A percentile compares a stretch with the other conserved stretches of the same genome.
phyloP scores from a whole-genome alignment of 2,113 vertebrate genomes.

The Cichladusa arquata region DNA sequence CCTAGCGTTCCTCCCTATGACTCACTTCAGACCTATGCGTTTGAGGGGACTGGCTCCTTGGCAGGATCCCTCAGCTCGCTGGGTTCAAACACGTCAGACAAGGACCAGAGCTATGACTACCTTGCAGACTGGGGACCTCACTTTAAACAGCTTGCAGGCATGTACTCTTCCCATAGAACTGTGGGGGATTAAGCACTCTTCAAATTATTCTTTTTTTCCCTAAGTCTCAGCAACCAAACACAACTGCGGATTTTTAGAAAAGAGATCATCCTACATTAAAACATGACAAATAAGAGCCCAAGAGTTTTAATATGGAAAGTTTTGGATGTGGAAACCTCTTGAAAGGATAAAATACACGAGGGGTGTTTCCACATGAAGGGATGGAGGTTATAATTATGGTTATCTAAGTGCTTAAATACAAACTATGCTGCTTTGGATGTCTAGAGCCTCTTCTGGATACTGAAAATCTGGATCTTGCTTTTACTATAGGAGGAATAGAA shows the following conservation, averaged over 20 bases:
- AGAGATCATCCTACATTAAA: neutral
- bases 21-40: slow-evolving; percentile 82
- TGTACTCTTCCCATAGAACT: slow-evolving; percentile 55
- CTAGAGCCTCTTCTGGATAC: neutral
- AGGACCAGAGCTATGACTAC: slow-evolving; percentile 67
- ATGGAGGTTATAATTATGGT: accelerated
- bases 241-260: neutral
- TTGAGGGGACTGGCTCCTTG: slow-evolving; percentile 85
- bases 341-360: neutral
- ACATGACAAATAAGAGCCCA: neutral
- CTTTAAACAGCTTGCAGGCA: slow-evolving; percentile 74
- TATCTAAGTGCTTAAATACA: neutral
- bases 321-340: neutral
- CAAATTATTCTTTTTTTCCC: neutral
- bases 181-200: neutral
- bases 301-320: neutral
- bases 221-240: neutral
- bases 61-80: slow-evolving; percentile 91
- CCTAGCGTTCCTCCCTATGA: slow-evolving; percentile 83
- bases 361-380: accelerated
- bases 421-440: neutral
- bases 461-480: neutral
- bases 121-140: slow-evolving; percentile 66
- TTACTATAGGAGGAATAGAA: neutral
- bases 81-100: slow-evolving; percentile 65